Base-by-base conservation (phyloP, 1,140 invertebrate species). In the Heliconius hermathena region DNA sequence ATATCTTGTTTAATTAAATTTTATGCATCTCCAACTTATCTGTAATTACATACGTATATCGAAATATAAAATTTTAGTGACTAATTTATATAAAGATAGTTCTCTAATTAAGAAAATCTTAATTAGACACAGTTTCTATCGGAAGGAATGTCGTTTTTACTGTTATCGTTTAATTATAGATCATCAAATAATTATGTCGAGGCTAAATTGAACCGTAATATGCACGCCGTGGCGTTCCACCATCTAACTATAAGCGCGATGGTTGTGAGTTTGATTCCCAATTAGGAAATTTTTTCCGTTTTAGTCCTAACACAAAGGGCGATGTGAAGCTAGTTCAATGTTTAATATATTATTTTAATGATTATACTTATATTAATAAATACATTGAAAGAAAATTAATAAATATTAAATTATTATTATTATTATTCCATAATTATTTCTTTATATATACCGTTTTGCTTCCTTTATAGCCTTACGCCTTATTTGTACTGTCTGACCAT, bases 21-120 rank as follows among this genome's bases (percentile, higher is more conserved):
- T 66, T 26, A 66, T 66, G 60, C 60, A 66, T 29, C 60, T 66
- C 26, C 2, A 66, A 66, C 11, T 66, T 66, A 66, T 66, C 60
- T 66, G 9, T 29, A 66, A 66, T 66, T 66, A 26, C 26, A 22
- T 66, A 52, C 49, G 18, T 52, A 60, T 60, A n/a, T 60, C 9
- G n/a, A 22, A 60, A 60, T 60, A 60, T 60, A 60, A 22, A 60
- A 60, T 60, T 60, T 66, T 29, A 29, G 22, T 66, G 26, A 66
- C 60, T 13, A 66, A 66, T 66, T 66, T 66, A 16, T 29, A 66
- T 66, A 16, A 29, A 66, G 26, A 66, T 29, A 29, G 22, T 29
- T 66, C 9, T 16, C 60, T 66, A 66, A 66, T 66, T 66, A 66
- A 16, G 60, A 66, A 29, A 29, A 29, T 66, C 60, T 29, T 29